Base-by-base conservation (phyloP, 2,888 invertebrate genomes). In the Homarus gammarus region DNA sequence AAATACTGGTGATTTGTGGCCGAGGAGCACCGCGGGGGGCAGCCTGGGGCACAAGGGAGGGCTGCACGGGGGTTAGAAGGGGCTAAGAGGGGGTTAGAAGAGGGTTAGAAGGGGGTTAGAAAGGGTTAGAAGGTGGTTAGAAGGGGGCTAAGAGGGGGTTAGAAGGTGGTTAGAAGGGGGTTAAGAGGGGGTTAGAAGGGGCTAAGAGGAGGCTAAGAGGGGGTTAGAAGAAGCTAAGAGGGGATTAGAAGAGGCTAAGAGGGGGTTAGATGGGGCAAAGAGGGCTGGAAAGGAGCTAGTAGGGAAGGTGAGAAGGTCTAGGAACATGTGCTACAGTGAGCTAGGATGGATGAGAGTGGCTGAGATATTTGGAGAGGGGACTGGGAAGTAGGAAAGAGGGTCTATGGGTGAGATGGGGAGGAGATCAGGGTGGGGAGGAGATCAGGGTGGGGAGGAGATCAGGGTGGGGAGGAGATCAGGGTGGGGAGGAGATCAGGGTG, bases 1-100 rank as follows among this genome's bases (percentile, higher is more conserved):
- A 90, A 87, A 90, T 83, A 75, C 38, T 56, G 64, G 68, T 90
- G 90, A 90, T 90, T 82, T 68, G 90, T 77, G 75, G 90, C 81
- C 33, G 64, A 64, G 77, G 75, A 84, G 77, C 38, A 77, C 64
- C 68, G 77, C 49, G 31, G 75, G 83, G 78, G 70, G 49, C n/a
- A 61, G 31, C 40, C 31, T 84, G 44, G 18, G 51, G 49, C 40
- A 18, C 51, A 40, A 79, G 64, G 49, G n/a, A 44, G 75, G 33
- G 84, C 68, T 33, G 51, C 31, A 61, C 31, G 70, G 79, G 56
- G 40, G 10, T 38, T 51, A 22, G 56, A 27, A 61, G 44, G 31
- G n/a, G 61, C 31, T 38, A 33, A 33, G 70, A 72, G 79, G 73
- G 70, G 68, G 44, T 0, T 22, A 8, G n/a, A 44, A 44, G 61